Conservation (phyloP, 2,888 invertebrate species). For the Ophraella communa region DNA sequence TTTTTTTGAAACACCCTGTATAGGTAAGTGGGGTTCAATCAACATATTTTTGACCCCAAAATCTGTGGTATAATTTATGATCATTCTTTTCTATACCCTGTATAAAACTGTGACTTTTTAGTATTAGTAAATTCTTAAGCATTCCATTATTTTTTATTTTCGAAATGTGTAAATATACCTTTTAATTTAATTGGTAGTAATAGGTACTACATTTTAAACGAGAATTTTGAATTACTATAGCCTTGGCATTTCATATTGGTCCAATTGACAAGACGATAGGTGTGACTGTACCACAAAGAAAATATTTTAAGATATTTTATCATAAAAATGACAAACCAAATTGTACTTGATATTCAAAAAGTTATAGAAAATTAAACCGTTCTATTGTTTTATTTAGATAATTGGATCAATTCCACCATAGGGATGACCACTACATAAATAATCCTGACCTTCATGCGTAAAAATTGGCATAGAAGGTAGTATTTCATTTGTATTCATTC, state of each 20-base stretch:
- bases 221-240: background rate
- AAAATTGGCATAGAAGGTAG: no score
- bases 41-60: no score
- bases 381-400: background rate
- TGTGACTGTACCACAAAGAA: conserved; percentile 19
- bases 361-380: background rate
- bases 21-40: no score
- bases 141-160: background rate
- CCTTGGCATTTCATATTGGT: conserved; percentile 31
- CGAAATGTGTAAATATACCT: background rate
- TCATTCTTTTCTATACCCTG: no score
- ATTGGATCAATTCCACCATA: no score
- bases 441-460: no score
- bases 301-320: conserved; percentile 11
- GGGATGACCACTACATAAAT: no score
- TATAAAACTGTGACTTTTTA: no score
- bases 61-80: no score
- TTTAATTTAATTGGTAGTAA: background rate
- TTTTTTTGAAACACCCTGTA: no score
- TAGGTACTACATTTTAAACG: background rate
- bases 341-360: background rate
- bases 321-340: background rate
- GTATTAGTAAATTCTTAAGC: no score
- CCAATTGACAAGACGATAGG: conserved; percentile 24
- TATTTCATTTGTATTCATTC: no score